Evolutionary conservation across 2,797 vertebrate species (phyloP).

Genomic region (Gobionotothen gibberifrons): DNA sequence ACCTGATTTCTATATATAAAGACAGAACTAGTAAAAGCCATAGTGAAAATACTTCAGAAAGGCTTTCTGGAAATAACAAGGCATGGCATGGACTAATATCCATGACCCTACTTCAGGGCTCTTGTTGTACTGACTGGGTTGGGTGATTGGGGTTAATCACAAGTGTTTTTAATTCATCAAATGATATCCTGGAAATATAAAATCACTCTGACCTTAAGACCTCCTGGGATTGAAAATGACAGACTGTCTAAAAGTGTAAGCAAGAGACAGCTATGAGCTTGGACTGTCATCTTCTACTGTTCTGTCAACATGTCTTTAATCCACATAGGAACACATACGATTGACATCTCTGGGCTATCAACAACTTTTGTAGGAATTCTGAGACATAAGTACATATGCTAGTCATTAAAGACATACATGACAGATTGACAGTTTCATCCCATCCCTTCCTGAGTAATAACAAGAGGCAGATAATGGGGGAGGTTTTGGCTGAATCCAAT

Average conservation of each 20-base stretch:
- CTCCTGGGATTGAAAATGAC: constrained; percentile 20
- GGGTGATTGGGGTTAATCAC: constrained; percentile 5
- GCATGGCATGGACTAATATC: constrained; percentile 3
- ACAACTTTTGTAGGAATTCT: neutral
- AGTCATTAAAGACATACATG: constrained; percentile 42
- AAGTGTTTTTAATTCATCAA: constrained; percentile 10
- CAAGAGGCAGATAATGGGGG: constrained; percentile 11
- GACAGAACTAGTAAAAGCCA: constrained; percentile 3
- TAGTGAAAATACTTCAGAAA: neutral
- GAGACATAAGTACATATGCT: constrained; percentile 16
- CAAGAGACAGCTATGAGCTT: constrained; percentile 19
- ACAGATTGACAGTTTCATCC: constrained; percentile 33
- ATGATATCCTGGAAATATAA: constrained; percentile 5
- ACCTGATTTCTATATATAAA: constrained; percentile 14
- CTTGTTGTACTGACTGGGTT: constrained; percentile 7
- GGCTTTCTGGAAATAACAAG: neutral
- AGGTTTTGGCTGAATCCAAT: neutral
- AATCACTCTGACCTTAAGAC: constrained; percentile 31
- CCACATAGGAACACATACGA: neutral
- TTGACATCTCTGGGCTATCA: constrained; percentile 17
- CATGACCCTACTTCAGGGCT: constrained; percentile 17
- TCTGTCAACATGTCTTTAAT: constrained; percentile 34
- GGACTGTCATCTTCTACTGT: constrained; percentile 20
- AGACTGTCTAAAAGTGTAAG: constrained; percentile 9
- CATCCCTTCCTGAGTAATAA: constrained; percentile 14